A percentile compares a stretch with the other conserved stretches of the same genome.
Conservation (phyloP, 2,797 vertebrate genomes). For the Phoxinus dragarum region DNA sequence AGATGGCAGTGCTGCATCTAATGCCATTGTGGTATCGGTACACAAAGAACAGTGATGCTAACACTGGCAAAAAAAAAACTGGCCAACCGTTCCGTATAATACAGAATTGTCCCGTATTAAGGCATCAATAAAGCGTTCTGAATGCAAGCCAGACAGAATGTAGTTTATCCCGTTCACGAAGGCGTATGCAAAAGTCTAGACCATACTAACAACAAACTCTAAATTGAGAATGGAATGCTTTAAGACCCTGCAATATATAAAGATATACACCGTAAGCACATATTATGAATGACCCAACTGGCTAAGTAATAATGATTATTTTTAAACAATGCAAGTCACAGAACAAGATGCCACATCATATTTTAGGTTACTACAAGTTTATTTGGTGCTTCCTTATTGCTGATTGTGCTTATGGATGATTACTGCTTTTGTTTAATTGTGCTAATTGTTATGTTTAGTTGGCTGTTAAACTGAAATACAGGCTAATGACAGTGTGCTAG, state of each 20-base stretch:
- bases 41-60: background rate
- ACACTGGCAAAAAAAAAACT: no score
- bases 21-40: background rate
- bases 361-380: slow-evolving; percentile 4
- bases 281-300: background rate
- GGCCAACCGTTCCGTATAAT: no score
- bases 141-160: no score
- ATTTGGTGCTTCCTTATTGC: background rate
- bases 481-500: slow-evolving; percentile 17
- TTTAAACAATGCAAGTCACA: background rate
- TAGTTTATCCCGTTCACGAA: no score
- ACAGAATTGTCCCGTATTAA: no score
- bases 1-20: background rate
- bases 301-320: background rate
- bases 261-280: background rate
- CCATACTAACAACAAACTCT: no score
- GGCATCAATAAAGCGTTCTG: no score
- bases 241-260: background rate
- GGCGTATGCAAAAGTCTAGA: no score
- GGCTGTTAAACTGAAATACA: slow-evolving; percentile 37
- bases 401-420: slow-evolving; percentile 10
- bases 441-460: slow-evolving; percentile 35
- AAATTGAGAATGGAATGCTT: no score
- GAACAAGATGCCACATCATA: background rate
- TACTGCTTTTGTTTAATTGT: slow-evolving; percentile 28